Base-by-base conservation (phyloP, 2,888 invertebrate genomes). In the Physocephala rufipes region DNA sequence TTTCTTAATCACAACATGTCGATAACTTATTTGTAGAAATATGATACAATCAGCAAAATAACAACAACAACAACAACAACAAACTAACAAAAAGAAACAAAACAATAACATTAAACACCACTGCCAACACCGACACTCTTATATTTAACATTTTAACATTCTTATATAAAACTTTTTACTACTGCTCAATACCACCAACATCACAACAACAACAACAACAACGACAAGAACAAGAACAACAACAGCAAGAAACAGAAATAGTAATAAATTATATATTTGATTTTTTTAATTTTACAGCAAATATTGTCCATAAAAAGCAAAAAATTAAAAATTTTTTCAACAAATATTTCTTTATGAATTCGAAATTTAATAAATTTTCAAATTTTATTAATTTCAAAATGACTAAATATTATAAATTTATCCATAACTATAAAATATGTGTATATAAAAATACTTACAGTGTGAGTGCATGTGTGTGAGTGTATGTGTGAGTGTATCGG, bases 1-100 rank as follows among this genome's bases (percentile, higher is more conserved):
- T 84, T 84, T 82, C 84, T 81, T 79, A 84, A 82, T 83, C 84
- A 83, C 82, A 83, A 82, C 80, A 83, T 84, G 78, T 83, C 83
- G 79, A 84, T 82, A 74, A 83, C 83, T 70, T 83, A 83, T 82
- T 81, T 83, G 76, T 83, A 83, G 84, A 81, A 78, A 15, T 58
- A 13, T 24, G 13, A 55, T 55, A n/a, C 67, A 68, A 66, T 58
- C 53, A 70, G 47, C 62, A 51, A 64, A 70, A 43, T 66, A 30
- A 69, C 67, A 66, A 75, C 72, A 71, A 72, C 67, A 68, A 67
- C 62, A 66, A 58, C 47, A 71, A 58, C 67, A 45, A 71, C 19
- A 68, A 62, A 66, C 65, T 16, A 62, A 51, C 59, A 73, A 24
- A 70, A 70, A 69, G 62, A 76, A 69, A 78, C 65, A 71, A 74